Base-by-base conservation (phyloP, 2,888 invertebrate genomes). In the Pachycephus smyrnensis region DNA sequence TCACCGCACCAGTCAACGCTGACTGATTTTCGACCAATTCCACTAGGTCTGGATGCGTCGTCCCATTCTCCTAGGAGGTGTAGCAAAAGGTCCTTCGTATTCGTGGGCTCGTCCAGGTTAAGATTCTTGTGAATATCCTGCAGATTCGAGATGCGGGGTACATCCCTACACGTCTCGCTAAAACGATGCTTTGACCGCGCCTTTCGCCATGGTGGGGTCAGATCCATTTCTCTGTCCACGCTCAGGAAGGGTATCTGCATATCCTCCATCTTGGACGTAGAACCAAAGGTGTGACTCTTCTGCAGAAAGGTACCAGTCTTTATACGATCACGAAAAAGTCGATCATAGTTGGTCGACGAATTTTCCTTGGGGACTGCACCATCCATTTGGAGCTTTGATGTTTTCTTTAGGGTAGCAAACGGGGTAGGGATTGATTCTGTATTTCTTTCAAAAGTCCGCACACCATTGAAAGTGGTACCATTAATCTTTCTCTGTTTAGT, bases 61-160 rank as follows among this genome's bases (percentile, higher is more conserved):
- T 96, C 95, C 95, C 96, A 96, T 89, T 96, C 96, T 84, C 96
- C 95, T 75, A 96, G 90, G 78, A 97, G 92, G 88, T 96, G 95
- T 37, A 96, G 89, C 69, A 97, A 92, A 75, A 97, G 93, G 89
- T 97, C 95, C 91, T 97, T 96, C 35, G 96, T 96, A 75, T 94
- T 89, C 30, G 88, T 82, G 4, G 91, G 90, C 73, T 91, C 91
- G 37, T 91, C 89, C 30, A 91, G 84, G 78, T 88, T 90, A 76
- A 91, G 81, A 75, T 82, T 88, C 75, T 90, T 89, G 80, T 91
- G 91, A 4, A 91, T 71, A 68, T 90, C 86, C 9, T 86, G 88
- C 4, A 91, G 83, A 55, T 86, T 90, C 11, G 90, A 89, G 55
- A 91, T 90, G 37, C 91, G 83, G 1, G 91, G 91, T 4, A 91